phyloP scores from a whole-genome alignment of 2,113 vertebrate genomes.

The Gila orcuttii region DNA sequence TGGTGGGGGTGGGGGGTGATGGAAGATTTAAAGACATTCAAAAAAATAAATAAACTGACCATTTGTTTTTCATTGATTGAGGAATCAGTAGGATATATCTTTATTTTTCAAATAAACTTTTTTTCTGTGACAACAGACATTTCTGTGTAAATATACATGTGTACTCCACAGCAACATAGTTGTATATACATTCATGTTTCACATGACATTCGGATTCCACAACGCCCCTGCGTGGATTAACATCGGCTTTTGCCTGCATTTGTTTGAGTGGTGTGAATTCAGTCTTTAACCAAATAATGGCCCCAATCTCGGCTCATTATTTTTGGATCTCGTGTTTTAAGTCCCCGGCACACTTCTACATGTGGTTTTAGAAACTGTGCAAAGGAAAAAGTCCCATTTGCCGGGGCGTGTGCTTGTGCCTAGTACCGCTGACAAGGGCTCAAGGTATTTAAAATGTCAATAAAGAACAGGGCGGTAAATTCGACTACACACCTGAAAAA shows the following conservation, averaged over 20 bases:
- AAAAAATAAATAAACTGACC: conserved; percentile 40
- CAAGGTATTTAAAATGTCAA: conserved; percentile 19
- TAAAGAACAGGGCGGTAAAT: not conserved
- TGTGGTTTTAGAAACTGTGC: conserved; percentile 14
- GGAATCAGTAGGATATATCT: conserved; percentile 86
- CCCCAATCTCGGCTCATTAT: not conserved
- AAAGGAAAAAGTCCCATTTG: not conserved
- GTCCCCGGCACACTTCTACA: not conserved
- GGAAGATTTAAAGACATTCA: conserved; percentile 10
- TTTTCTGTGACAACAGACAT: conserved; percentile 80
- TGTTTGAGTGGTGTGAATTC: not conserved
- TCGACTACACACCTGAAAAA: conserved; percentile 16
- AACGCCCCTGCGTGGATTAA: not conserved
- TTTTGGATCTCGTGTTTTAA: not conserved
- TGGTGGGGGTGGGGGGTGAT: not conserved
- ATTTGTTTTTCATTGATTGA: conserved; percentile 55
- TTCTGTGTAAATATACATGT: conserved; percentile 62
- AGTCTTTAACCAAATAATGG: not conserved
- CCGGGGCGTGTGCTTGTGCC: not conserved
- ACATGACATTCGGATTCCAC: conserved; percentile 18
- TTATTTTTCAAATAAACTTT: conserved; percentile 99
- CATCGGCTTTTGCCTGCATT: not conserved
- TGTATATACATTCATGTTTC: conserved; percentile 63
- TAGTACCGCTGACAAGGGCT: not conserved
- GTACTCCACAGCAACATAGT: conserved; percentile 65